These are phyloP conservation scores for Euplexia lucipara DNA, from an alignment of 2,888 invertebrate species.

Conservation along the genomic window DNA sequence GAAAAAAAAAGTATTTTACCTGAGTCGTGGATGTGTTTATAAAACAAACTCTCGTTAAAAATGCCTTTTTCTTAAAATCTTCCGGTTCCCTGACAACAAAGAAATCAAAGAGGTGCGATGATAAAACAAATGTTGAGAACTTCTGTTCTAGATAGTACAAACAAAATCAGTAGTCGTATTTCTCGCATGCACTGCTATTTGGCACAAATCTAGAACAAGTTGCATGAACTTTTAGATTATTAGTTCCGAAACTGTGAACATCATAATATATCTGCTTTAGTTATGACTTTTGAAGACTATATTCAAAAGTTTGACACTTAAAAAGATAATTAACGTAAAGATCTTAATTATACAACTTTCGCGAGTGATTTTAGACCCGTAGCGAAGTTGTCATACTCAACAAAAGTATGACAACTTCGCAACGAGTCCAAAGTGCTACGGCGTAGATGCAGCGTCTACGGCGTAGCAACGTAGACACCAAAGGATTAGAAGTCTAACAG, in stretches of 20 bases:
- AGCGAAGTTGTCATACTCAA: too few relatives aligned
- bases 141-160: conserved; percentile 4
- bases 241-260: not conserved
- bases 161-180: conserved; percentile 20
- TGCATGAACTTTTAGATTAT: conserved; percentile 26
- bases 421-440: not conserved
- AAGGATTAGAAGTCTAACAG: not conserved
- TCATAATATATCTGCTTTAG: not conserved
- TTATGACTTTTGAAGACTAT: not conserved
- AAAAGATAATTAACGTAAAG: too few relatives aligned
- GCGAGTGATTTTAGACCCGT: too few relatives aligned
- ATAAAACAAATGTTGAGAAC: too few relatives aligned
- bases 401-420: not conserved
- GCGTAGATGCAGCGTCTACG: not conserved
- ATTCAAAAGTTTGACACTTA: too few relatives aligned
- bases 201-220: conserved; percentile 15
- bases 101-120: too few relatives aligned
- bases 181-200: conserved; percentile 22
- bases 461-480: not conserved
- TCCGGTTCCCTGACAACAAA: too few relatives aligned
- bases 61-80: too few relatives aligned
- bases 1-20: too few relatives aligned
- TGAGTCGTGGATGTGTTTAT: too few relatives aligned
- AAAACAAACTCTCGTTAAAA: too few relatives aligned
- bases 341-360: too few relatives aligned